Percentiles rank a stretch among this genome's conserved stretches.
Evolutionary conservation across 2,888 invertebrate species (phyloP).

Genomic region (Mylabris sibirica): DNA sequence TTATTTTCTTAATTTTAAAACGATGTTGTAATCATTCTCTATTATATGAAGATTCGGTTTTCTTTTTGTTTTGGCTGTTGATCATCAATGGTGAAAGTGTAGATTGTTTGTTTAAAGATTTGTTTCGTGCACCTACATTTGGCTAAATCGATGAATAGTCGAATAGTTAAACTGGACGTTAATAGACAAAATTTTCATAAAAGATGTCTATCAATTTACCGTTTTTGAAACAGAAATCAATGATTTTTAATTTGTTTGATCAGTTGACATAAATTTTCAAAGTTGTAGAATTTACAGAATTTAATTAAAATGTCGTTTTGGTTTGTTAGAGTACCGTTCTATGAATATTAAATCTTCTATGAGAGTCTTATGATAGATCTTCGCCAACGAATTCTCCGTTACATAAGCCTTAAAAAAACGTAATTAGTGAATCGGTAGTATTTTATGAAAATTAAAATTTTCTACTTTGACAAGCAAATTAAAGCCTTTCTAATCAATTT

Average conservation of each 20-base stretch:
- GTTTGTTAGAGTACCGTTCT: neutral
- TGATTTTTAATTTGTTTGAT: neutral
- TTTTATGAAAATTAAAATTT: neutral
- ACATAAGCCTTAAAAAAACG: neutral
- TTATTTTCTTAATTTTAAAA: neutral
- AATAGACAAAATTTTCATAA: neutral
- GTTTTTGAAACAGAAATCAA: too few species aligned
- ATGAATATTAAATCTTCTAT: neutral
- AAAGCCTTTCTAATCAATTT: neutral
- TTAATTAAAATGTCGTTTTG: neutral
- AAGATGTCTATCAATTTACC: neutral
- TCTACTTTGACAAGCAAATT: too few species aligned
- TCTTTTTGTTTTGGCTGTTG: neutral
- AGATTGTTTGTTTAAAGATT: conserved; percentile 3
- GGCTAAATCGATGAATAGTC: neutral
- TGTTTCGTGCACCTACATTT: neutral
- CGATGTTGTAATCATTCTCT: neutral
- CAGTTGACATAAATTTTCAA: neutral
- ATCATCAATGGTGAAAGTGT: conserved; percentile 15
- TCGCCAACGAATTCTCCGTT: neutral
- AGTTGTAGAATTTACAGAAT: conserved; percentile 2
- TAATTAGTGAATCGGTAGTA: neutral
- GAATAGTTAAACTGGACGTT: neutral
- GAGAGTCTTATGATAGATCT: neutral
- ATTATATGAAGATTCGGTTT: conserved; percentile 12